phyloP scores from a whole-genome alignment of 2,888 invertebrate genomes.

The Eristalis pertinax region DNA sequence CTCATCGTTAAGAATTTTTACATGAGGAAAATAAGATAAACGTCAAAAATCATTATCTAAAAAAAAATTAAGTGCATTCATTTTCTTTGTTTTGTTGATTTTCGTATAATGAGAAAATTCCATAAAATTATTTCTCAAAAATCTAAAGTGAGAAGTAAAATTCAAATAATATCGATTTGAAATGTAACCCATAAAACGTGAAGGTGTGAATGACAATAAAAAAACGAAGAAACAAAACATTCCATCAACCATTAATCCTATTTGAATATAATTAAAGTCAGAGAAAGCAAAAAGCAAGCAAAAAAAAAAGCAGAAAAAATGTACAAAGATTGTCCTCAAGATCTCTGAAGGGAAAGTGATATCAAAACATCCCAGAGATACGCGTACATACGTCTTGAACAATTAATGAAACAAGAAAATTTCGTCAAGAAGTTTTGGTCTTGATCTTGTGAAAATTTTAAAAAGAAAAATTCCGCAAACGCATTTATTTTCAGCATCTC shows the following conservation, averaged over 20 bases:
- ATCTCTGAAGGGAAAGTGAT: slow-evolving; percentile 39
- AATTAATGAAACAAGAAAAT: slow-evolving; percentile 26
- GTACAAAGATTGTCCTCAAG: slow-evolving; percentile 32
- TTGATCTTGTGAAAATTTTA: not conserved
- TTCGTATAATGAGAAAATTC: slow-evolving; percentile 25
- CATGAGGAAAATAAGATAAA: slow-evolving; percentile 17
- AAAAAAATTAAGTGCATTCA: slow-evolving; percentile 41
- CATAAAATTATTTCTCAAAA: not conserved
- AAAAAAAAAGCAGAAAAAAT: slow-evolving; percentile 17
- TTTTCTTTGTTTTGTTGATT: slow-evolving; percentile 65
- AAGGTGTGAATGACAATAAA: slow-evolving; percentile 13
- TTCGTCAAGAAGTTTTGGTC: not conserved
- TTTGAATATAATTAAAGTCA: slow-evolving; percentile 36
- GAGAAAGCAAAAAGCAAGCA: slow-evolving; percentile 25
- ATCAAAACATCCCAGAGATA: slow-evolving; percentile 42
- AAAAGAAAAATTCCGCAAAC: slow-evolving; percentile 18
- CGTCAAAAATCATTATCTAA: slow-evolving; percentile 46
- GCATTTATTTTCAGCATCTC: slow-evolving; percentile 42
- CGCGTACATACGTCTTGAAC: slow-evolving; percentile 27
- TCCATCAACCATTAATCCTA: slow-evolving; percentile 44
- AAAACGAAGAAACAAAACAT: slow-evolving; percentile 45
- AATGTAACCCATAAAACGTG: slow-evolving; percentile 21
- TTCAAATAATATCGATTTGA: slow-evolving; percentile 15
- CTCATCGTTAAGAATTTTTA: not conserved
- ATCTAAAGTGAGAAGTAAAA: not conserved